Conservation (phyloP, 2,797 vertebrate genomes). For the Astyanax mexicanus region DNA sequence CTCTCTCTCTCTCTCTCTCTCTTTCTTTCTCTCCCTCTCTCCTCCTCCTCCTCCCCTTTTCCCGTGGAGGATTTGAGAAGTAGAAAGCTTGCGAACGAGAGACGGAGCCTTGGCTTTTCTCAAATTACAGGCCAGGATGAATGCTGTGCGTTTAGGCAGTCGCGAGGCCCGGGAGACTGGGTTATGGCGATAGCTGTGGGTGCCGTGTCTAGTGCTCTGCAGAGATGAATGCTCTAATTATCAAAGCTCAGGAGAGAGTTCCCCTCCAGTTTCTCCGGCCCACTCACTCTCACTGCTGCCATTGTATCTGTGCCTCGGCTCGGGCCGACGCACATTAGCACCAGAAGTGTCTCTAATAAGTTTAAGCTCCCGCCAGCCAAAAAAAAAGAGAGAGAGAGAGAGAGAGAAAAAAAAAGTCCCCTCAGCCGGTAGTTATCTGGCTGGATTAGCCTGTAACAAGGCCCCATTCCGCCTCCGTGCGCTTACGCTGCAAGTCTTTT, state of each 20-base stretch:
- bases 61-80: not conserved
- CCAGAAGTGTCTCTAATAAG: constrained; percentile 40
- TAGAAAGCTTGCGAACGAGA: not conserved
- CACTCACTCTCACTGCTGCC: constrained; percentile 7
- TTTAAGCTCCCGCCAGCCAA: constrained; percentile 37
- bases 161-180: constrained; percentile 9
- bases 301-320: constrained; percentile 3
- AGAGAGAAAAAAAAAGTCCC: too few species aligned
- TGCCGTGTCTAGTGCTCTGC: not conserved
- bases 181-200: constrained; percentile 9
- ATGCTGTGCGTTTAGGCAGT: constrained; percentile 11
- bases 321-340: constrained; percentile 16
- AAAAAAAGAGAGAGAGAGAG: too few species aligned
- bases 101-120: not conserved
- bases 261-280: constrained; percentile 7
- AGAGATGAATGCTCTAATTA: constrained; percentile 18
- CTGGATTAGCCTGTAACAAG: constrained; percentile 34
- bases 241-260: constrained; percentile 9
- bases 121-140: constrained; percentile 1
- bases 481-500: constrained; percentile 34
- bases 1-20: too few species aligned
- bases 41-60: too few species aligned
- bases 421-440: constrained; percentile 30
- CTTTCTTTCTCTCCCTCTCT: too few species aligned
- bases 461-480: constrained; percentile 17